Evolutionary conservation across 2,797 vertebrate species (phyloP), one percentile per base, ranked within the genome.

Genomic region (Cottoperca gobio): DNA sequence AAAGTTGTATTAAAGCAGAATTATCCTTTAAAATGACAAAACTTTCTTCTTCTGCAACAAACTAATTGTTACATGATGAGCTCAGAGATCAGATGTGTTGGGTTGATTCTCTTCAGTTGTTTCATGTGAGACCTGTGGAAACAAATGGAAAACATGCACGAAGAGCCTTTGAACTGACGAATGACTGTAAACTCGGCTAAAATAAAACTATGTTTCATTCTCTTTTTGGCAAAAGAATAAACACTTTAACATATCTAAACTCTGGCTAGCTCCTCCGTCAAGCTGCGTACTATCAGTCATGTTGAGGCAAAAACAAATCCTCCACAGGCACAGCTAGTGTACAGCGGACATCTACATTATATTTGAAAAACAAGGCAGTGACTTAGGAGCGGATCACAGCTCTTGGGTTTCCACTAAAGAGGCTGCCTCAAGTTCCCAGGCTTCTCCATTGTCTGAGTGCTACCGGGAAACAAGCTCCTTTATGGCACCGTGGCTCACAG

Each of bases 351-450:
- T 72, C 76, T 68, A 81, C 88, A 83, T 86, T 86, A 86, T 63
- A 68, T 76, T 52, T 60, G 68, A 89, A 84, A 89, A 92, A 86
- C 85, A 91, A 88, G 67, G 67, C 76, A 57, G 81, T 6, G 70
- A 81, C 90, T 78, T 81, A 81, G 84, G 79, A 85, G 79, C 76
- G 82, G 78, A 86, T 82, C 82, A 62, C 64, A 82, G 82, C 76
- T 88, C 84, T 87, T 58, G 82, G 78, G 85, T 89, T 91, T 88
- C 89, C 85, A 82, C 59, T 49, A 57, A 6, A 33, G 76, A 66
- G 68, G 77, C 81, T 76, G 71, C 73, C 67, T 79, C 88, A 77
- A n/a, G 83, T 92, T 93, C 91, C 89, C 90, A 92, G 91, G 89
- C 82, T 88, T 92, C 89, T 93, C 83, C 77, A 68, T 86, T 91